Percentiles rank a stretch among this genome's conserved stretches.
Evolutionary conservation across 1,140 invertebrate genomes (phyloP).

Genomic region (Cotesia vestalis): DNA sequence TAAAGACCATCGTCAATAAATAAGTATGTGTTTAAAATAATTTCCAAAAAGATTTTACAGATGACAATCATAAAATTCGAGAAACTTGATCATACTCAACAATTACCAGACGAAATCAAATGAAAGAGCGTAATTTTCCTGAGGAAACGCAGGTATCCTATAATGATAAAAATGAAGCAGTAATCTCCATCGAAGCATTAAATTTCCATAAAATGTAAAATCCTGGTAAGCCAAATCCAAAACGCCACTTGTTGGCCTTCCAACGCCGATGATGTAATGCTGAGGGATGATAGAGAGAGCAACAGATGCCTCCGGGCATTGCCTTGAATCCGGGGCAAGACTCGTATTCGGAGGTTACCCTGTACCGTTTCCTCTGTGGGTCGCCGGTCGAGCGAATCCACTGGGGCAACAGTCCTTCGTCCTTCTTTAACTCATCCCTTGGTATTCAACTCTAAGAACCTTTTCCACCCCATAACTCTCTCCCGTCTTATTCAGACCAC

Average conservation of each 20-base stretch:
- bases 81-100: background rate
- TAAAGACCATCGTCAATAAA: background rate
- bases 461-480: background rate
- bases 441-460: conserved; percentile 7
- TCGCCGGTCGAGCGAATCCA: conserved; percentile 28
- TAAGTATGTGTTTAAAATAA: no score
- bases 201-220: no score
- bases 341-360: background rate
- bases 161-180: no score
- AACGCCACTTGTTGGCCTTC: conserved; percentile 33
- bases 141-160: conserved; percentile 2
- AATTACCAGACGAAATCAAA: background rate
- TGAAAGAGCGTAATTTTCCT: conserved; percentile 24
- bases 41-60: background rate
- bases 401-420: conserved; percentile 17
- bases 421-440: conserved; percentile 1
- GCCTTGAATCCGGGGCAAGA: conserved; percentile 24
- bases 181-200: no score
- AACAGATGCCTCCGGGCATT: conserved; percentile 37
- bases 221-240: no score
- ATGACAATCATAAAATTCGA: background rate
- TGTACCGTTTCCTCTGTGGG: conserved; percentile 12
- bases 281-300: conserved; percentile 27
- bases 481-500: background rate
- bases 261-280: background rate